Conservation (phyloP, 2,797 vertebrate species). For the Xenopus petersii region DNA sequence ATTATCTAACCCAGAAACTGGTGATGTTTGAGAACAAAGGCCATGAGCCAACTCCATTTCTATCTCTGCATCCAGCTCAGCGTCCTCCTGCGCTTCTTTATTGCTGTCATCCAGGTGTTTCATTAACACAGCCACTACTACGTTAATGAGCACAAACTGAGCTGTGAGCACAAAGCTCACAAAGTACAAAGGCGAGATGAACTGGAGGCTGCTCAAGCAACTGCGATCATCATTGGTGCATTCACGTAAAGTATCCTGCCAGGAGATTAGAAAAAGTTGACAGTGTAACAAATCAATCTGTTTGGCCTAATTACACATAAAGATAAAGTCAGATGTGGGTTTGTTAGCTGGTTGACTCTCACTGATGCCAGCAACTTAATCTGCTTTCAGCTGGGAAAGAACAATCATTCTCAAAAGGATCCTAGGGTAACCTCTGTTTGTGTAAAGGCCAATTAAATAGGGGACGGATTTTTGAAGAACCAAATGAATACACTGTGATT, state of each 20-base stretch:
- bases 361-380: too few relatives aligned
- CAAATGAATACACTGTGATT: too few relatives aligned
- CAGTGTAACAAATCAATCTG: not conserved
- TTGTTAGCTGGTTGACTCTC: not conserved
- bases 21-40: slow-evolving; percentile 78
- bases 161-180: slow-evolving; percentile 98
- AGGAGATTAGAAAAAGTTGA: slow-evolving; percentile 25
- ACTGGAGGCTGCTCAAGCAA: slow-evolving; percentile 95
- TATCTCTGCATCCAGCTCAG: slow-evolving; percentile 96
- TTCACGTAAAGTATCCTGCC: slow-evolving; percentile 91
- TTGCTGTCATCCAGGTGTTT: slow-evolving; percentile 98
- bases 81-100: slow-evolving; percentile 96
- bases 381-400: too few relatives aligned
- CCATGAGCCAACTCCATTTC: slow-evolving; percentile 91
- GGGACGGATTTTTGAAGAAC: too few relatives aligned
- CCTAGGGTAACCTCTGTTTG: too few relatives aligned
- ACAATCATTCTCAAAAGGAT: too few relatives aligned
- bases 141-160: slow-evolving; percentile 98
- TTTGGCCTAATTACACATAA: not conserved
- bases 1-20: slow-evolving; percentile 56
- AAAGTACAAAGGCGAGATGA: slow-evolving; percentile 97
- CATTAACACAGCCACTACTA: slow-evolving; percentile 98
- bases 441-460: too few relatives aligned
- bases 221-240: slow-evolving; percentile 88
- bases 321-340: not conserved